Evolutionary conservation across 30 jellyfish, hydroid and myxozoan genomes (phyloP).

Genomic region (Turritopsis rubra): DNA sequence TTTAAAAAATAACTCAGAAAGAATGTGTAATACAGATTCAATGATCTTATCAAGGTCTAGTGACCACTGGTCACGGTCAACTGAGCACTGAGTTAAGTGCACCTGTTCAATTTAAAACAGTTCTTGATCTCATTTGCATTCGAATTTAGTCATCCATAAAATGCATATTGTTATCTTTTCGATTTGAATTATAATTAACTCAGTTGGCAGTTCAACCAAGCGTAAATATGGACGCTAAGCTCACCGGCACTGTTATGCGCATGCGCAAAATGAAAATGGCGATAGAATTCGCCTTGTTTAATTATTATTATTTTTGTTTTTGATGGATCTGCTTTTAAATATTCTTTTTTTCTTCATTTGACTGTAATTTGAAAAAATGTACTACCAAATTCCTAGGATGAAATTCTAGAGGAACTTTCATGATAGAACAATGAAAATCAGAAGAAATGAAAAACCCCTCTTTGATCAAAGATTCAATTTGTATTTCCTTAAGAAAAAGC

Average conservation of each 20-base stretch:
- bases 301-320: too few relatives aligned
- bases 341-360: too few relatives aligned
- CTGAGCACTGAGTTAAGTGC: neutral
- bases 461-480: neutral
- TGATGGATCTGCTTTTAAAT: too few relatives aligned
- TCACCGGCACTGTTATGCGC: neutral
- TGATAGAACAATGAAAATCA: too few relatives aligned
- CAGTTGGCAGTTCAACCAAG: slow-evolving; percentile 8
- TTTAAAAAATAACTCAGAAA: neutral
- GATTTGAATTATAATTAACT: neutral
- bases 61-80: neutral
- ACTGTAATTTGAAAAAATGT: too few relatives aligned
- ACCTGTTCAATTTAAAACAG: neutral
- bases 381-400: too few relatives aligned
- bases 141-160: neutral
- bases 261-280: neutral
- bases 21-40: neutral
- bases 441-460: neutral
- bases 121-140: slow-evolving; percentile 5
- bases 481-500: neutral
- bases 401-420: too few relatives aligned
- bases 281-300: neutral
- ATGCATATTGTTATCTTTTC: neutral
- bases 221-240: neutral
- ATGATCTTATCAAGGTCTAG: slow-evolving; percentile 3